Conservation (phyloP, 1,140 invertebrate species). For the Lethocerus indicus region DNA sequence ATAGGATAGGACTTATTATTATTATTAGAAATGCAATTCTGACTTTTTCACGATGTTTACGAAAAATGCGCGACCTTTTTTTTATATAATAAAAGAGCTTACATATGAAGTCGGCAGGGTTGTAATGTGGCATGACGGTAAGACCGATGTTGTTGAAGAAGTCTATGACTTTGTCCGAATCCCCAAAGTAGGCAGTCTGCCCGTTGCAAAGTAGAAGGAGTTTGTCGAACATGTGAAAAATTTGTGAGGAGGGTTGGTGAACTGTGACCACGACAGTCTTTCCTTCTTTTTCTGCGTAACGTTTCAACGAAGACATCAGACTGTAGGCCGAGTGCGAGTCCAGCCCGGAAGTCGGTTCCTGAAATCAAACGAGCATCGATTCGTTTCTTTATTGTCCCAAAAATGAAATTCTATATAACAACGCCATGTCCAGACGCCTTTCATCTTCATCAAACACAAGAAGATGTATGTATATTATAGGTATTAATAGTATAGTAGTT, state of each 20-base stretch:
- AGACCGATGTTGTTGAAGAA: slow-evolving; percentile 60
- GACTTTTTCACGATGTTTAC: neutral
- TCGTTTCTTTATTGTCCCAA: too few relatives aligned
- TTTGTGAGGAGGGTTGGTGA: slow-evolving; percentile 75
- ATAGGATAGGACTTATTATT: too few relatives aligned
- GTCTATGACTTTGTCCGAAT: slow-evolving; percentile 52
- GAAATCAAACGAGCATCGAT: too few relatives aligned
- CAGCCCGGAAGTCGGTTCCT: slow-evolving; percentile 76
- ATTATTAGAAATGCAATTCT: too few relatives aligned
- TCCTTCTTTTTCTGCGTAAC: slow-evolving; percentile 55
- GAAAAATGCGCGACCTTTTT: too few relatives aligned
- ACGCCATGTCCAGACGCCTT: too few relatives aligned
- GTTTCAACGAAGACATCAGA: slow-evolving; percentile 54
- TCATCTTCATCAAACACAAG: too few relatives aligned
- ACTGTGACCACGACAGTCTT: slow-evolving; percentile 70
- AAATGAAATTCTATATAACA: too few relatives aligned
- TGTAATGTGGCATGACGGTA: slow-evolving; percentile 59
- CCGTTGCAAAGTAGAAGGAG: slow-evolving; percentile 59
- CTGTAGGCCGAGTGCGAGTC: slow-evolving; percentile 68
- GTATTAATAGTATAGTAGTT: too few relatives aligned
- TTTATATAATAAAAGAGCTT: slow-evolving; percentile 33
- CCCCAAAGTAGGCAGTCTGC: slow-evolving; percentile 62
- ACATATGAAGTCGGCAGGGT: slow-evolving; percentile 77
- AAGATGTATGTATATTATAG: too few relatives aligned
- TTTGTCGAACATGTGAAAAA: slow-evolving; percentile 75